Percentiles rank a stretch among this genome's conserved stretches.
Evolutionary conservation across 1,140 invertebrate species (phyloP).

Genomic region (Hormaphis cornu): DNA sequence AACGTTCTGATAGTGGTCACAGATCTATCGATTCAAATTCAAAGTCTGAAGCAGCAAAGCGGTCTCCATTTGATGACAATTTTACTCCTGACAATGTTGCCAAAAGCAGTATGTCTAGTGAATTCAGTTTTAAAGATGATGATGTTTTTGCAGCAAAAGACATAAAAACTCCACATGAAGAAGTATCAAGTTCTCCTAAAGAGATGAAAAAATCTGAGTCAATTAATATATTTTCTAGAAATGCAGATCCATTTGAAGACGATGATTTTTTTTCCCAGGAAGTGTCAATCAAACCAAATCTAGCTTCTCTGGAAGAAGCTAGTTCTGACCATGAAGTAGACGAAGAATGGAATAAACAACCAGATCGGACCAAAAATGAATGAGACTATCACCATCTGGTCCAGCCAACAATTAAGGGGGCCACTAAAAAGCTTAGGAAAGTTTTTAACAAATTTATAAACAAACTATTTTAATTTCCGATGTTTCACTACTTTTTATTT

Average conservation of each 20-base stretch:
- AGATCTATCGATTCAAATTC: constrained; percentile 9
- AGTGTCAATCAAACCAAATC: constrained; percentile 37
- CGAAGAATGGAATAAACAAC: neutral
- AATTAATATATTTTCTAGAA: constrained; percentile 71
- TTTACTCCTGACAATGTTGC: constrained; percentile 50
- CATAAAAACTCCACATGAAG: constrained; percentile 23
- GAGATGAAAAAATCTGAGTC: constrained; percentile 64
- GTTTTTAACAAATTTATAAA: constrained; percentile 23
- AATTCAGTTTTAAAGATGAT: constrained; percentile 39
- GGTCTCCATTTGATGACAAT: constrained; percentile 62
- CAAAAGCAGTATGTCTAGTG: constrained; percentile 39
- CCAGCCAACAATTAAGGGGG: neutral
- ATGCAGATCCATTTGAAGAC: constrained; percentile 73
- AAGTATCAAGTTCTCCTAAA: constrained; percentile 17
- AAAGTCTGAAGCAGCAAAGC: constrained; percentile 38
- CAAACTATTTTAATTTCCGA: constrained; percentile 4
- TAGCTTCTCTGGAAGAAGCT: neutral
- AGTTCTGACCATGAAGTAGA: neutral
- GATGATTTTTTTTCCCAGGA: constrained; percentile 65
- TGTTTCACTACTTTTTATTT: neutral
- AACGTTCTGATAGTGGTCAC: constrained; percentile 28
- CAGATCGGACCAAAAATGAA: constrained; percentile 23
- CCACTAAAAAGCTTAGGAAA: constrained; percentile 2
- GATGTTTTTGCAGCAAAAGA: constrained; percentile 36
- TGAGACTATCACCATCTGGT: constrained; percentile 18